These are phyloP conservation scores for Hephaestus fuliginosus DNA, from an alignment of 2,797 vertebrate species.

Conservation along the genomic window DNA sequence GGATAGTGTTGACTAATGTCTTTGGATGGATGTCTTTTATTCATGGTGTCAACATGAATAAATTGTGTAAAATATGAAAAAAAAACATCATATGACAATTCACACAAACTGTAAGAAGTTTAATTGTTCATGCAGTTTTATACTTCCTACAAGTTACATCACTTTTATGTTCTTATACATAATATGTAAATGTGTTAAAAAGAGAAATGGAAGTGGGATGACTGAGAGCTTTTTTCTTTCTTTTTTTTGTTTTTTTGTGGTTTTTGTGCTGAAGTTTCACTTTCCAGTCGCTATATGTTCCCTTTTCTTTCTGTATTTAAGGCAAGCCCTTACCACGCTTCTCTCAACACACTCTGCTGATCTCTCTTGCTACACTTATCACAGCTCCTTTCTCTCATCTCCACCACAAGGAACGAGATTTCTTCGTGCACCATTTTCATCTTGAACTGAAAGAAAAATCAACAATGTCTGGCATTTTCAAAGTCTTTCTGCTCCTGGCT, in stretches of 20 bases:
- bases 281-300: conserved; percentile 60
- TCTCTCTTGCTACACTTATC: background rate
- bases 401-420: background rate
- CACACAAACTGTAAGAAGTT: too few species aligned
- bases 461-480: conserved; percentile 67
- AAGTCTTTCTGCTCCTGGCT: conserved; percentile 72
- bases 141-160: background rate
- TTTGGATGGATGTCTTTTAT: background rate
- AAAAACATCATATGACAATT: background rate
- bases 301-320: conserved; percentile 68
- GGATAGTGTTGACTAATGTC: background rate
- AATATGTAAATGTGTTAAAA: background rate
- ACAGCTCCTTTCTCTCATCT: background rate
- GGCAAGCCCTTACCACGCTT: conserved; percentile 22
- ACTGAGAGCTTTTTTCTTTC: background rate
- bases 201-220: background rate
- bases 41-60: background rate
- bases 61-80: conserved; percentile 2
- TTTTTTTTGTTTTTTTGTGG: background rate
- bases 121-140: background rate
- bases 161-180: background rate
- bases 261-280: conserved; percentile 55
- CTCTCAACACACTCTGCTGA: conserved; percentile 3
- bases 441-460: conserved; percentile 39
- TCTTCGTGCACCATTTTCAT: background rate